Base-by-base conservation (phyloP, 2,113 vertebrate species). In the Channa maculata region DNA sequence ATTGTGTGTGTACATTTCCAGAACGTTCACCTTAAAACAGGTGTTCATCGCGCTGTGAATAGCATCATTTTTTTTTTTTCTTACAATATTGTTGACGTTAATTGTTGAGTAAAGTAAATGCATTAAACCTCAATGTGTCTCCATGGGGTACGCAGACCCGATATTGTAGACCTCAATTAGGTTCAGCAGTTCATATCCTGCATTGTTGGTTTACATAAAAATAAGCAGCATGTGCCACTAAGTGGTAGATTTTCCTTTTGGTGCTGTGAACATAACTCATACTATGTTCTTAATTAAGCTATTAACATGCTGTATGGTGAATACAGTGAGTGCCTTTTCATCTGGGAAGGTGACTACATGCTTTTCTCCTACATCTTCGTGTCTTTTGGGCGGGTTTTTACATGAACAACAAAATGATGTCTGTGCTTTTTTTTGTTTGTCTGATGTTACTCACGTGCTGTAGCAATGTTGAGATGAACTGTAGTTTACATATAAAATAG, bases 311-410 rank as follows among this genome's bases (percentile, higher is more conserved):
- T 11, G 34, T 24, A 24, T 24, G 24, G 24, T 65, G 24, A 66
- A 51, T 36, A 39, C 24, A 43, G 13, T 12, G 24, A 59, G 46
- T 72, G 54, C 55, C 62, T 66, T 71, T 65, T 46, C 39, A 60
- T 60, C 14, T 65, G 43, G 24, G 36, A 43, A 73, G 36, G 34
- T 62, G 62, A 61, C 15, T 24, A 15, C 46, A 33, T 5, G 52
- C 39, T 53, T 5, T 58, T 5, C 49, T 62, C 45, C 6, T 70
- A 3, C 0, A 1, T 10, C 15, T 50, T 46, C 49, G 8, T 48
- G 8, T 57, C 36, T 73, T 24, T 24, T 10, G 43, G 9, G 49
- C 6, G 2, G 24, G 36, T 62, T 61, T 48, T 33, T 44, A 39
- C 15, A 43, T 39, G 2, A 44, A 45, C 41, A 52, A 11, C 24